These are phyloP conservation scores for Cetoscarus ocellatus DNA, from an alignment of 2,797 vertebrate genomes.

Conservation along the genomic window DNA sequence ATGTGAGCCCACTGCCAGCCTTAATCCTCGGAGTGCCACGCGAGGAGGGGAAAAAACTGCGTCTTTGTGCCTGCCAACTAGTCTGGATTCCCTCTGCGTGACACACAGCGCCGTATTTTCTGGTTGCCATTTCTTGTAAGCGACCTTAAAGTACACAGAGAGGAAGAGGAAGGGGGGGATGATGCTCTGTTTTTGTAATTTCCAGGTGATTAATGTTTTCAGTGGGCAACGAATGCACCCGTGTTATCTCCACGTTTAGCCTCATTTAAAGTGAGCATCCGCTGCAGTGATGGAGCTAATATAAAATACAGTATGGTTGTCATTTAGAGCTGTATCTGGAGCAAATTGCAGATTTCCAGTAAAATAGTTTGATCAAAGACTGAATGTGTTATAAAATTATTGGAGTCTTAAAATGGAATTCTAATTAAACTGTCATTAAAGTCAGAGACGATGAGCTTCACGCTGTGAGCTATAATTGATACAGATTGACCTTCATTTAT, in stretches of 20 bases:
- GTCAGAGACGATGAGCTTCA: conserved; percentile 5
- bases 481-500: conserved; percentile 28
- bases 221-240: conserved; percentile 43
- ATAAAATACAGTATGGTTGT: conserved; percentile 20
- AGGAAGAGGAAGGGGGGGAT: conserved; percentile 34
- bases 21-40: conserved; percentile 66
- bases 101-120: conserved; percentile 49
- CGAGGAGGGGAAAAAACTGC: conserved; percentile 54
- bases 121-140: conserved; percentile 61
- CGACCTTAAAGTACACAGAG: conserved; percentile 38
- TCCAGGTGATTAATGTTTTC: conserved; percentile 46
- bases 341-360: conserved; percentile 45
- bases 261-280: conserved; percentile 3
- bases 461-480: neutral
- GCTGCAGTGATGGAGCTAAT: neutral
- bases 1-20: conserved; percentile 55
- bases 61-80: conserved; percentile 68
- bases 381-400: conserved; percentile 25
- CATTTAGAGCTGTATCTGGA: conserved; percentile 25
- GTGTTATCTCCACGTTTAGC: neutral
- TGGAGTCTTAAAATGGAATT: conserved; percentile 17
- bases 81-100: conserved; percentile 71
- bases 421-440: conserved; percentile 40
- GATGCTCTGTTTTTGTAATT: conserved; percentile 50
- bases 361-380: conserved; percentile 32